These are phyloP conservation scores for Mus minutoides DNA, from an alignment of 2,797 vertebrate species.

Conservation along the genomic window DNA sequence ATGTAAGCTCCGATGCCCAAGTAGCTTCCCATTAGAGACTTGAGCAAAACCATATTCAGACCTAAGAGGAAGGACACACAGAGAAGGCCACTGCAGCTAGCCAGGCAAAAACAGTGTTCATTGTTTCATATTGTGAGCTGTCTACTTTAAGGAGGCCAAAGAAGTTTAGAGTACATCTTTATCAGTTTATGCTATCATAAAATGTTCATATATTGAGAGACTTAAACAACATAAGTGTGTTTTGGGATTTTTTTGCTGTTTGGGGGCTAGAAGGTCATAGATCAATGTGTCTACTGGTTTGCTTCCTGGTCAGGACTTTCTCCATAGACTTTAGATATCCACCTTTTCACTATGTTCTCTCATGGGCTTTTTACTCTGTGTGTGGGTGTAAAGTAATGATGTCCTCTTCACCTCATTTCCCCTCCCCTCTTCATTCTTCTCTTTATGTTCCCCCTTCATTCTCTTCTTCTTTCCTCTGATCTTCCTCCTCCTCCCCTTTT, in stretches of 20 bases:
- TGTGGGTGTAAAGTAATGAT: not conserved
- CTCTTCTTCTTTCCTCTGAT: not conserved
- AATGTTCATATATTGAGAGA: not conserved
- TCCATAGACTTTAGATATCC: not conserved
- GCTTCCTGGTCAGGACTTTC: not conserved
- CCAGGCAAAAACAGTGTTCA: slow-evolving; percentile 31
- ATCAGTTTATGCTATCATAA: not conserved
- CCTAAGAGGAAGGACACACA: not conserved
- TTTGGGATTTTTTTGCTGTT: not conserved
- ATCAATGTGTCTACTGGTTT: not conserved
- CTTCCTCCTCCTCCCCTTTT: not conserved
- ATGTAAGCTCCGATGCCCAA: not conserved
- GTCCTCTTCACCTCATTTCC: not conserved
- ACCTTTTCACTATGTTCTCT: not conserved
- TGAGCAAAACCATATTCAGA: not conserved
- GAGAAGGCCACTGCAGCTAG: not conserved
- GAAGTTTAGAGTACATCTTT: not conserved
- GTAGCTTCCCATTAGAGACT: not conserved
- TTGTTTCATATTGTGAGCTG: not conserved
- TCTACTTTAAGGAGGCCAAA: not conserved
- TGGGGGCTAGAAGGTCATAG: not conserved
- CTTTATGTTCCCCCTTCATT: not conserved
- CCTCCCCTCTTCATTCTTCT: not conserved
- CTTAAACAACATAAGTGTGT: not conserved
- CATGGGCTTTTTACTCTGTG: not conserved